Base-by-base conservation (phyloP, 1,140 invertebrate species). In the Andricus grossulariae region DNA sequence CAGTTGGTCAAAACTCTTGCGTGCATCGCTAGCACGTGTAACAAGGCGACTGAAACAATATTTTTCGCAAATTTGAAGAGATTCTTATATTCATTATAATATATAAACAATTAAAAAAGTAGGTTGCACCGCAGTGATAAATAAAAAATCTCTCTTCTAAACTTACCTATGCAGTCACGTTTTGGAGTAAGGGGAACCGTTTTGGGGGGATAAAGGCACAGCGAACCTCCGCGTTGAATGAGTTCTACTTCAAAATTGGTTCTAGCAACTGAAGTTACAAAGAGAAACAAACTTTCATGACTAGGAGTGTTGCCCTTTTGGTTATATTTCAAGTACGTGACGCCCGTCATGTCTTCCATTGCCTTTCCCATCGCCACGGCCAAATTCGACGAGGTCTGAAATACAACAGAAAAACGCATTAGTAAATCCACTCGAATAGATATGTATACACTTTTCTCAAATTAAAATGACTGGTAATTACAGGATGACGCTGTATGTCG, bases 161-260 rank as follows among this genome's bases (percentile, higher is more conserved):
- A 81, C 91, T 92, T 92, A 96, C 95, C 95, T 84, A 98, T 96
- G 90, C 97, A 97, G 82, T 97, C 96, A 78, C 96, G 94, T 88
- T 96, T 96, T 25, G 95, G 95, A 85, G 94, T 94, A 7, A 94
- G 87, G 49, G 92, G 90, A 90, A 94, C 94, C 0, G 94, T 92
- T 12, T 90, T 92, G 11, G 91, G 88, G 73, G 92, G 90, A 70
- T 90, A 87, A 15, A 93, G 87, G 75, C 94, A 94, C 12, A 98
- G 91, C 1, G 93, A 94, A n/a, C 96, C 97, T 50, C 95, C 96
- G 52, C 96, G 93, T 87, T 97, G 96, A 50, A 97, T 94, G 52
- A 99, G 92, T 92, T 99, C 97, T 72, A 98, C 94, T 92, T 99
- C 97, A 52, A 99, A 92, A 92, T 99, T 98, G 39, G 97, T 98